Percentiles rank a stretch among this genome's conserved stretches.
Evolutionary conservation across 2,113 vertebrate genomes (phyloP).

Genomic region (Donacobius atricapilla): DNA sequence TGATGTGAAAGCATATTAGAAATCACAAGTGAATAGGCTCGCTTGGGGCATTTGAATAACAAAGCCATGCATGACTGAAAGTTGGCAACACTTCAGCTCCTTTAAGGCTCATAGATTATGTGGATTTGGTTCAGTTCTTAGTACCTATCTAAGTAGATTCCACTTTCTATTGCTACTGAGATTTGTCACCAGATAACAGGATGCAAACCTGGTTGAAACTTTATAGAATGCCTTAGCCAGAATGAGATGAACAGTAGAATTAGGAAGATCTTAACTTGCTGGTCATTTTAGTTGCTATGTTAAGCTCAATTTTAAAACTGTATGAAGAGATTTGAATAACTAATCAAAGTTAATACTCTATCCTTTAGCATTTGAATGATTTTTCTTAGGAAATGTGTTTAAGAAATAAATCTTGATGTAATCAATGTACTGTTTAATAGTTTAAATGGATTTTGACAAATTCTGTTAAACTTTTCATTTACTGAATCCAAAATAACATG

Average conservation of each 20-base stretch:
- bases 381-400: background rate
- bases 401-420: background rate
- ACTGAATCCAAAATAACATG: background rate
- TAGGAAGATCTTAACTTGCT: background rate
- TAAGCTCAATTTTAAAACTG: background rate
- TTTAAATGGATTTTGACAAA: background rate
- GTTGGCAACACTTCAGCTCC: background rate
- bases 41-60: conserved; percentile 22
- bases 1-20: conserved; percentile 51
- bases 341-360: background rate
- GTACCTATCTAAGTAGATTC: background rate
- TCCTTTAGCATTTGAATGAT: background rate
- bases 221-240: background rate
- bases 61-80: background rate
- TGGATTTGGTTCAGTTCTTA: background rate
- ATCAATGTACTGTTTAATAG: background rate
- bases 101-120: background rate
- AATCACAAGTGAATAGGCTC: conserved; percentile 18
- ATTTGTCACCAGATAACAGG: background rate
- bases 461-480: background rate
- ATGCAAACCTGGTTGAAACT: background rate
- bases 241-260: background rate
- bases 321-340: background rate
- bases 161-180: background rate
- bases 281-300: background rate